These are phyloP conservation scores for Drosophila orosa DNA, from an alignment of 1,140 invertebrate genomes.

Conservation along the genomic window DNA sequence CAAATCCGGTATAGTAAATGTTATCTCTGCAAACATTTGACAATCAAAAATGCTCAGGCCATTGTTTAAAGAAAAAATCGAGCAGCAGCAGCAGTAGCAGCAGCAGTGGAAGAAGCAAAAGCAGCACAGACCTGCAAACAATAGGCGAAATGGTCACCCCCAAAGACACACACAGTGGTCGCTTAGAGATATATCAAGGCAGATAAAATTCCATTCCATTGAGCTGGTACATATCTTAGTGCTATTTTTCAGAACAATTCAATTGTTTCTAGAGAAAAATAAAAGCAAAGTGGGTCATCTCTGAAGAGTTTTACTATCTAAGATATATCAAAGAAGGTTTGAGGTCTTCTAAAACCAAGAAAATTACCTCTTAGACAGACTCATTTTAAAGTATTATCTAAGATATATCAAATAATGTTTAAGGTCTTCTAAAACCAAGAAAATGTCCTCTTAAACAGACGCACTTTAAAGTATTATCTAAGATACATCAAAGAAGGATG, in stretches of 20 bases:
- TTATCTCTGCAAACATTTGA: constrained; percentile 82
- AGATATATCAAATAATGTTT: neutral
- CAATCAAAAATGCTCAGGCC: constrained; percentile 80
- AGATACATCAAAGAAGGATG: neutral
- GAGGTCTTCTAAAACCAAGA: neutral
- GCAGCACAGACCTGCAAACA: constrained; percentile 50
- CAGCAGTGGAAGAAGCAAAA: constrained; percentile 46
- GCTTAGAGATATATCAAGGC: constrained; percentile 4
- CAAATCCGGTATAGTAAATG: constrained; percentile 78
- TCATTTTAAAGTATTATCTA: too few species aligned
- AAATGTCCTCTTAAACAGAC: too few species aligned
- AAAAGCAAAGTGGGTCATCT: neutral
- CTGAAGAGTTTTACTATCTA: neutral
- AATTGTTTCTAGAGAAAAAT: constrained; percentile 1
- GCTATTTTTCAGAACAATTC: constrained; percentile 13
- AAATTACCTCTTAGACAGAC: too few species aligned
- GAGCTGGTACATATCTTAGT: neutral
- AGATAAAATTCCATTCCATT: constrained; percentile 47
- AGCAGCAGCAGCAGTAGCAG: constrained; percentile 59
- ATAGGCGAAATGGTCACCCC: constrained; percentile 21
- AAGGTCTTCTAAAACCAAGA: neutral
- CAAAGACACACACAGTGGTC: constrained; percentile 43
- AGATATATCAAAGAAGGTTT: neutral
- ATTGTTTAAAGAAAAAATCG: constrained; percentile 82
- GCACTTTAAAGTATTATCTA: too few species aligned